Evolutionary conservation across 30 jellyfish, hydroid and myxozoan genomes (phyloP), one percentile per base, ranked within the genome.

Genomic region (Hydractinia symbiolongicarpus): DNA sequence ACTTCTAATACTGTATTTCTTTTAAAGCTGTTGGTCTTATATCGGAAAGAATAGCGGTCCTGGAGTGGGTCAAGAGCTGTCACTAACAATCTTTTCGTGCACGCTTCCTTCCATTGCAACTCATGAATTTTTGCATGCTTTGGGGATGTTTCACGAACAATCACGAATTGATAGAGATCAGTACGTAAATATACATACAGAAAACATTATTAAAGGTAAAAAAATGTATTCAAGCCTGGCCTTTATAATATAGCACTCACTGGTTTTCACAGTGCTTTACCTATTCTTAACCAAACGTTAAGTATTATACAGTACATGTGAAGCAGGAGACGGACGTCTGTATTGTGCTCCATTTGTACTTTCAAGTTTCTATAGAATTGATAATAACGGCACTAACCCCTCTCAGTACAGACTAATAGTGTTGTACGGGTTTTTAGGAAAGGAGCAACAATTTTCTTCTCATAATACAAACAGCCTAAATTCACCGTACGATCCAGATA

Each of bases 81-180:
- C 74, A 6, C 40, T 64, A 13, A 64, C 4, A n/a, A 64, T 44
- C 19, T 7, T n/a, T 7, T 5, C 6, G 16, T 64, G 74, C 17
- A n/a, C 40, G 16, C 40, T 2, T 64, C 52, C 40, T 64, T 44
- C 52, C 40, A 4, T 51, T n/a, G 74, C 40, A 44, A 64, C 40
- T 51, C 74, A 64, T 51, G 74, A 64, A 64, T 64, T 64, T 7
- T 51, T 64, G 19, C 74, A 64, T 51, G 74, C 74, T 64, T 51
- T 64, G 9, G 74, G 74, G 2, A 64, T 64, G 17, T 64, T 64
- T 64, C 74, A 64, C 17, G 74, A 64, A 13, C 74, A 64, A 64
- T 4, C 74, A 7, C 19, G 74, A 13, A 44, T 51, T 7, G 74
- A 64, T 13, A 44, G 74, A n/a, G 74, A 64, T 64, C 19, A 64